phyloP scores from a whole-genome alignment of 2,888 invertebrate genomes.

The Epirrita christyi region DNA sequence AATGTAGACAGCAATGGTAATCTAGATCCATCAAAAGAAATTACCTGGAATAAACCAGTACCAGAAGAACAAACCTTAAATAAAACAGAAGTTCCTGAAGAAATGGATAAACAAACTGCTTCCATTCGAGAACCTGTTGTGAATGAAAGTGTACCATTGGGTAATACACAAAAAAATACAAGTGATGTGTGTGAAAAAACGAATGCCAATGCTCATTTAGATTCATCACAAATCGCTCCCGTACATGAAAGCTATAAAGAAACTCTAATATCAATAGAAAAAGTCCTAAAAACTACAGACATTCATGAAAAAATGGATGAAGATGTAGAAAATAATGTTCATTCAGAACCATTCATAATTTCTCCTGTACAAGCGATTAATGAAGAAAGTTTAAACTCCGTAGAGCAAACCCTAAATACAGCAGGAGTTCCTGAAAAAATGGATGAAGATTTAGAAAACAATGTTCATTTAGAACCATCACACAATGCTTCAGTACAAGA shows the following conservation, averaged over 20 bases:
- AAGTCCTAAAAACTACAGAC: not conserved
- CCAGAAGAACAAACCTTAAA: not conserved
- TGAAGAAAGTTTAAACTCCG: too few relatives aligned
- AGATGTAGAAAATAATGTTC: not conserved
- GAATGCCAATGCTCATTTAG: not conserved
- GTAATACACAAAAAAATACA: not conserved
- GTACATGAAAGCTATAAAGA: not conserved
- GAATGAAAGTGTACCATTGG: not conserved
- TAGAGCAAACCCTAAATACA: too few relatives aligned
- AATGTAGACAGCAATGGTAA: too few relatives aligned
- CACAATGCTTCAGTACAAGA: not conserved
- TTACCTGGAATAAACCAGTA: not conserved
- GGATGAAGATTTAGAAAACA: not conserved
- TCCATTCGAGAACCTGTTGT: not conserved
- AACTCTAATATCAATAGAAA: not conserved
- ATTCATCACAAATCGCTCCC: not conserved
- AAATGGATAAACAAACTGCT: not conserved
- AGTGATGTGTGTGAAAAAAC: not conserved
- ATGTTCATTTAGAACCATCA: not conserved
- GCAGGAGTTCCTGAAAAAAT: not conserved
- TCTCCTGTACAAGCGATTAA: too few relatives aligned
- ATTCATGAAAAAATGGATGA: not conserved
- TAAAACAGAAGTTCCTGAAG: not conserved
- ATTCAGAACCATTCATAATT: not conserved
- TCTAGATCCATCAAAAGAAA: constrained; percentile 3